Evolutionary conservation across 2,797 vertebrate species (phyloP).

Genomic region (Arctocebus calabarensis): DNA sequence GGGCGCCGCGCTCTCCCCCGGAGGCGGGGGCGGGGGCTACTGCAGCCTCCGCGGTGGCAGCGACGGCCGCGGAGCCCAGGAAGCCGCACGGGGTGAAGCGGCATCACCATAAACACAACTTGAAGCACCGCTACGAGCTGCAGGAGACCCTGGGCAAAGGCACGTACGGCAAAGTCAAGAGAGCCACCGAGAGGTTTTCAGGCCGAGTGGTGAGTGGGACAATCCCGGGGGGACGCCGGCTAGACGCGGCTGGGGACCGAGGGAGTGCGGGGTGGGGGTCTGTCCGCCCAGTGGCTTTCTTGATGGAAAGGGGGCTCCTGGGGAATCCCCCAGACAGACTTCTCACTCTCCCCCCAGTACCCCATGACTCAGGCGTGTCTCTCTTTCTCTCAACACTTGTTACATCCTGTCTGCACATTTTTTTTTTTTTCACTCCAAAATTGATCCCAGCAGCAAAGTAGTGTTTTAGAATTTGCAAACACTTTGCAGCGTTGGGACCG

Average conservation of each 20-base stretch:
- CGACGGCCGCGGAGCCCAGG: constrained; percentile 84
- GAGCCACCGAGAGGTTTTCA: constrained; percentile 96
- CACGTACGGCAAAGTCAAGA: constrained; percentile 98
- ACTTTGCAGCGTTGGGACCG: constrained; percentile 31
- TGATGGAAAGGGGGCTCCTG: background rate
- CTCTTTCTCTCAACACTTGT: constrained; percentile 78
- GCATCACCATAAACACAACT: constrained; percentile 99
- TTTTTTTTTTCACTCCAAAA: background rate
- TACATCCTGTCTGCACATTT: constrained; percentile 79
- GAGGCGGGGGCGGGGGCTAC: constrained; percentile 72
- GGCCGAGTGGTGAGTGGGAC: constrained; percentile 95
- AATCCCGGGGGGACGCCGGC: background rate
- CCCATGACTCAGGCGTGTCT: constrained; percentile 71
- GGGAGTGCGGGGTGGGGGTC: background rate
- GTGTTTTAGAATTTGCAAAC: constrained; percentile 70
- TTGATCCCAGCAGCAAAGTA: constrained; percentile 64
- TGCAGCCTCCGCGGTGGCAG: constrained; percentile 82
- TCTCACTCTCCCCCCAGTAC: background rate
- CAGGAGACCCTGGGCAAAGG: constrained; percentile 98
- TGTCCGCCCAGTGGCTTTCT: background rate
- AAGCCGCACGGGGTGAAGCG: constrained; percentile 95
- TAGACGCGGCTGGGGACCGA: background rate
- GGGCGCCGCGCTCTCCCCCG: constrained; percentile 23
- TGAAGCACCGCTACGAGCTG: constrained; percentile 99
- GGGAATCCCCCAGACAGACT: constrained; percentile 12